phyloP scores from a whole-genome alignment of 1,140 invertebrate species.

The Leptinotarsa texana region DNA sequence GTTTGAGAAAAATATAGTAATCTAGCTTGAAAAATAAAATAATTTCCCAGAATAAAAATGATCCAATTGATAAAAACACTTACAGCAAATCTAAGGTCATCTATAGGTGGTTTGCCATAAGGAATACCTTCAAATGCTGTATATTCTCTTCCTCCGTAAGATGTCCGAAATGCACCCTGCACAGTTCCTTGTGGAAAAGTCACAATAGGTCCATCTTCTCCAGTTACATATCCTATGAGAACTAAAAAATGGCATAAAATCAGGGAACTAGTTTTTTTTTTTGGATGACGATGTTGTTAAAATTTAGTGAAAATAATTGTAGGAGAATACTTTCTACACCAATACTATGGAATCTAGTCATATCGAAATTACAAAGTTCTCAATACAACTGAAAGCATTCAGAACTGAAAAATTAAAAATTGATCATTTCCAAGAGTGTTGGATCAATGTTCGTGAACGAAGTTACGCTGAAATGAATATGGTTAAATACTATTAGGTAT shows the following conservation, averaged over 20 bases:
- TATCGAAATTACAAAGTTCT: too few relatives aligned
- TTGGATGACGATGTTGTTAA: too few relatives aligned
- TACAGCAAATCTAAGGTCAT: slow-evolving; percentile 59
- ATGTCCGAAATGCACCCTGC: slow-evolving; percentile 58
- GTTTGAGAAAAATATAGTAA: too few relatives aligned
- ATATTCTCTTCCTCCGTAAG: slow-evolving; percentile 52
- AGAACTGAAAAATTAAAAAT: too few relatives aligned
- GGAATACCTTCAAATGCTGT: slow-evolving; percentile 64
- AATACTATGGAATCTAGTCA: too few relatives aligned
- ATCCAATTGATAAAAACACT: background rate
- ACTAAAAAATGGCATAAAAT: background rate
- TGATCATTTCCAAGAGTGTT: too few relatives aligned
- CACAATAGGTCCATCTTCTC: slow-evolving; percentile 26
- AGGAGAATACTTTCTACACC: too few relatives aligned
- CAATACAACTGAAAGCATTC: too few relatives aligned
- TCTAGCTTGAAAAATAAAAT: background rate
- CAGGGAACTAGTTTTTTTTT: background rate
- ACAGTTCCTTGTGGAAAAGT: slow-evolving; percentile 40
- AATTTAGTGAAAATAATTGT: too few relatives aligned
- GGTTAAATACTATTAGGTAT: too few relatives aligned
- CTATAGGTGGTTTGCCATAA: slow-evolving; percentile 63
- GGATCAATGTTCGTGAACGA: too few relatives aligned
- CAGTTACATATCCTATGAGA: background rate
- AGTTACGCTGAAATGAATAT: too few relatives aligned
- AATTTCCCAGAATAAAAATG: background rate